Evolutionary conservation across 1,140 invertebrate species (phyloP), one percentile per base, ranked within the genome.

Genomic region (Pinna nobilis): DNA sequence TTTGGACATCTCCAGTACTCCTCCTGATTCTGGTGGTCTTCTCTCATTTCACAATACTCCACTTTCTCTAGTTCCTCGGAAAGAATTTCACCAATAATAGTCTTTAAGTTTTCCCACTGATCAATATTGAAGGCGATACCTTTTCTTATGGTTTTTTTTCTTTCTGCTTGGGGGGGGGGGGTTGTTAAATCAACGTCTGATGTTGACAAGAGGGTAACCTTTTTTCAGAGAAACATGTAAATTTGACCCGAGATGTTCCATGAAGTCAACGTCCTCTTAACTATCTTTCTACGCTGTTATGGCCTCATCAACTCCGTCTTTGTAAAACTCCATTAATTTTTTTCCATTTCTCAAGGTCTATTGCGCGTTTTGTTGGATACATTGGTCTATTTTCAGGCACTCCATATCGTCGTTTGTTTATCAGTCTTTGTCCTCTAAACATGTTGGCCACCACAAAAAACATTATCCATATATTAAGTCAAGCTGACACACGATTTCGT

Each of bases 331-430:
- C 35, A 23, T 23, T 20, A 60, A 35, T n/a, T 60, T n/a, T n/a
- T 60, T 57, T 57, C 53, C 23, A 57, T 30, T 57, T 57, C 32
- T 57, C 53, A 25, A 57, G 53, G 18, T 57, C 30, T 30, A 57
- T 28, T 23, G 53, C 53, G 7, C 30, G 23, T 18, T 57, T 57
- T 23, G 53, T 57, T 9, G 53, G 53, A 30, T n/a, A n/a, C n/a
- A n/a, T n/a, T n/a, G n/a, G n/a, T n/a, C n/a, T n/a, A n/a, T n/a
- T n/a, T n/a, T n/a, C n/a, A n/a, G n/a, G n/a, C n/a, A n/a, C n/a
- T n/a, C n/a, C n/a, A n/a, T n/a, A n/a, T n/a, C n/a, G n/a, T n/a
- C n/a, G n/a, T n/a, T n/a, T n/a, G n/a, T n/a, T n/a, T n/a, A n/a
- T n/a, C n/a, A n/a, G n/a, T n/a, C n/a, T n/a, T n/a, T n/a, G n/a